Conservation (phyloP, 1,140 invertebrate species). For the Caenorhabditis briggsae region DNA sequence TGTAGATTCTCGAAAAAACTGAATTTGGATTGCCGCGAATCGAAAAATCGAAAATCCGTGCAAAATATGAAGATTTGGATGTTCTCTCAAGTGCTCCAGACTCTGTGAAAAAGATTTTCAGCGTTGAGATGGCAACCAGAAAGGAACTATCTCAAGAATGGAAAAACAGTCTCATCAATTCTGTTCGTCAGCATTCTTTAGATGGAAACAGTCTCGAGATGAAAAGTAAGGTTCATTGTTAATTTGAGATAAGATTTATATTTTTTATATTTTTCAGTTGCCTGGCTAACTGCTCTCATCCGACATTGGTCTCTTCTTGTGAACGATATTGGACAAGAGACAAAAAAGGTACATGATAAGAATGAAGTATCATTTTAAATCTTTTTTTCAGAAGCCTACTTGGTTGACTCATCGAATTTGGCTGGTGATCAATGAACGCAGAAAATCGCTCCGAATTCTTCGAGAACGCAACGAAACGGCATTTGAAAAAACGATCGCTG, state of each 20-base stretch:
- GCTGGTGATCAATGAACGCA: constrained; percentile 69
- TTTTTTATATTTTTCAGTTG: constrained; percentile 70
- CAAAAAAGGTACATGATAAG: constrained; percentile 58
- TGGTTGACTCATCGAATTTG: constrained; percentile 72
- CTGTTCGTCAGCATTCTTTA: constrained; percentile 69
- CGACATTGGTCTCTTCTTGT: constrained; percentile 76
- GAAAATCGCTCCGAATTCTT: constrained; percentile 71
- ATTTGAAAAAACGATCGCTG: constrained; percentile 71
- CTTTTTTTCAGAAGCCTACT: constrained; percentile 67
- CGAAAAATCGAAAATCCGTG: constrained; percentile 68
- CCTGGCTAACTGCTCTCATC: constrained; percentile 74
- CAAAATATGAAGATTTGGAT: constrained; percentile 72
- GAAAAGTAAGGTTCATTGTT: constrained; percentile 37
- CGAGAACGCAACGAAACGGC: constrained; percentile 72
- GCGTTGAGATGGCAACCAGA: constrained; percentile 72
- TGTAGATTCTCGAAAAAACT: constrained; percentile 57
- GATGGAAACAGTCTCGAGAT: constrained; percentile 65
- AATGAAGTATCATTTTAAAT: not conserved
- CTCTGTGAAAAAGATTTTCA: constrained; percentile 70
- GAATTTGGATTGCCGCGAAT: constrained; percentile 72
- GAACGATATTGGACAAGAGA: constrained; percentile 69
- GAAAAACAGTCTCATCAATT: constrained; percentile 69
- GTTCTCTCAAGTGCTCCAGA: constrained; percentile 72
- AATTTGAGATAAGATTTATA: not conserved
- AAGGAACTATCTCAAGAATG: constrained; percentile 72